Base-by-base conservation (phyloP, 2,888 invertebrate species). In the Halocaridina rubra region DNA sequence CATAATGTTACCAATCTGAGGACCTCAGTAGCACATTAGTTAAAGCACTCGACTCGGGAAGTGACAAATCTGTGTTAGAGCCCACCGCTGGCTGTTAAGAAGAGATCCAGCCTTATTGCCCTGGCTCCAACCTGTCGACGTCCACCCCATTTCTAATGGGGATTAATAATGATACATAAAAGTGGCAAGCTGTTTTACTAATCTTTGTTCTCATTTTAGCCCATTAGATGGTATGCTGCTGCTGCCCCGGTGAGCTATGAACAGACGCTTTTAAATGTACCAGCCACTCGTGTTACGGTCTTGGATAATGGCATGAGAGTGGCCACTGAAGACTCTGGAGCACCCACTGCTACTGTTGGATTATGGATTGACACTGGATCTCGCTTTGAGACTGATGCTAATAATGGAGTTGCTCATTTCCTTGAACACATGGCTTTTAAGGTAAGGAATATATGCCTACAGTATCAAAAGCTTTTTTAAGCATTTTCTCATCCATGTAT, bases 381-480 rank as follows among this genome's bases (percentile, higher is more conserved):
- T 90, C 94, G 99, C 89, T 99, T 96, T 91, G 99, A 99, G 92
- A 96, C 93, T 88, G 94, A 95, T 80, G 93, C 94, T 89, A 99
- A 97, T 91, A 99, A 99, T 92, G 99, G 99, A 85, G 98, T 98
- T 8, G 99, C 99, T 7, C 99, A 99, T 91, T 99, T 99, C 90
- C 93, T 99, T 91, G 99, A 99, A 92, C 99, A 99, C 92, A 99
- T 99, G 99, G 98, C 98, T 81, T 99, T 99, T 92, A 96, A 96
- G 92, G 95, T 94, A 90, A 86, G 84, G 1, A 33, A n/a, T n/a
- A n/a, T n/a, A n/a, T n/a, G n/a, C n/a, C n/a, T n/a, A n/a, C n/a
- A n/a, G n/a, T n/a, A n/a, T n/a, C n/a, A n/a, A n/a, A n/a, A n/a
- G n/a, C n/a, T n/a, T n/a, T n/a, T n/a, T n/a, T n/a, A n/a, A n/a